phyloP scores from a whole-genome alignment of 2,113 vertebrate species.

The Saguinus midas region DNA sequence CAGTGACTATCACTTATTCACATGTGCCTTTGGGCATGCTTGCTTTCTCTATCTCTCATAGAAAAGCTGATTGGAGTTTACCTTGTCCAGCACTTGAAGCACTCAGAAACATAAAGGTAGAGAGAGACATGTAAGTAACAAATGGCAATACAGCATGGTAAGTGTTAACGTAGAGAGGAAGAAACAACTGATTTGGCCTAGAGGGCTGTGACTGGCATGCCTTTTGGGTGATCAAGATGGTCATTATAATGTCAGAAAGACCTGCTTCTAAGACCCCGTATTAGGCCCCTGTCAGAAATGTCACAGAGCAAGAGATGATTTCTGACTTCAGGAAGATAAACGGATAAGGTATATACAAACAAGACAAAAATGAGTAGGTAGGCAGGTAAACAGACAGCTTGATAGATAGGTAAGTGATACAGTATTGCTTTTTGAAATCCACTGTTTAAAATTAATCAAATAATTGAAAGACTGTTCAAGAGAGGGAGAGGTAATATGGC shows the following conservation, averaged over 20 bases:
- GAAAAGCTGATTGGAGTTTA: neutral
- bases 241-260: neutral
- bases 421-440: neutral
- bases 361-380: neutral
- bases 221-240: neutral
- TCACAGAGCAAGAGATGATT: neutral
- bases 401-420: neutral
- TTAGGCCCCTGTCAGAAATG: neutral
- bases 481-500: neutral
- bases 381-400: neutral
- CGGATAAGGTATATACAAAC: neutral
- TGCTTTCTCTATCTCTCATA: neutral
- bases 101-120: neutral
- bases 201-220: neutral
- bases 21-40: neutral
- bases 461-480: constrained; percentile 4
- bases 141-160: neutral
- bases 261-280: neutral
- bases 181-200: neutral
- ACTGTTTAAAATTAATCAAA: neutral
- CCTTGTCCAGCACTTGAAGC: neutral
- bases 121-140: neutral
- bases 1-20: neutral
- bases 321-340: neutral
- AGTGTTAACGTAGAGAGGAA: neutral